A percentile compares a stretch with the other conserved stretches of the same genome.
phyloP scores from a whole-genome alignment of 2,113 vertebrate species.

The Podarcis cretensis region DNA sequence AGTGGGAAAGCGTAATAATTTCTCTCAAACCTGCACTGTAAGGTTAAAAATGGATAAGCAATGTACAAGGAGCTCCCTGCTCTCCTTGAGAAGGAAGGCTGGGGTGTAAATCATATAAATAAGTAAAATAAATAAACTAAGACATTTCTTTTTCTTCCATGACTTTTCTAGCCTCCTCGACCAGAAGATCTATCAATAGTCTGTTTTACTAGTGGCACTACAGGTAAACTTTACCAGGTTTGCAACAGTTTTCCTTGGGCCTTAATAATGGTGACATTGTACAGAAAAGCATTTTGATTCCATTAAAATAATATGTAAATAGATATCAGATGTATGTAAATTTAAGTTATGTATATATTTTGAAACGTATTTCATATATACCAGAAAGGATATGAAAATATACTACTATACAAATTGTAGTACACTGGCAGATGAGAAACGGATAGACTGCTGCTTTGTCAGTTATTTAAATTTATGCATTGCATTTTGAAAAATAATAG shows the following conservation, averaged over 20 bases:
- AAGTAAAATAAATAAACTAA: not conserved
- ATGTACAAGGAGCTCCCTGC: not conserved
- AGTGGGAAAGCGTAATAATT: not conserved
- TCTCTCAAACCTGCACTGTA: not conserved
- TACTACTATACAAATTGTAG: not conserved
- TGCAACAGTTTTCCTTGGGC: not conserved
- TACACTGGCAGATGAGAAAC: not conserved
- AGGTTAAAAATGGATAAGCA: not conserved
- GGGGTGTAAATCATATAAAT: too few relatives aligned
- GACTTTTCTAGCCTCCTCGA: slow-evolving; percentile 82
- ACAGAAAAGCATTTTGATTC: not conserved
- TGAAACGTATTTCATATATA: not conserved
- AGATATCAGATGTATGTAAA: not conserved
- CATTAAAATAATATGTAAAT: slow-evolving; percentile 2
- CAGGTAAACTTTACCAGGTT: slow-evolving; percentile 78
- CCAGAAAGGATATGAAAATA: not conserved
- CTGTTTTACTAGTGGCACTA: slow-evolving; percentile 95
- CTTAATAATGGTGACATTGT: not conserved
- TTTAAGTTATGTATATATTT: not conserved
- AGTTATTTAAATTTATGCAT: not conserved
- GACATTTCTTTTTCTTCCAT: slow-evolving; percentile 22
- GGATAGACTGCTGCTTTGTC: not conserved
- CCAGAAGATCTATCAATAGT: slow-evolving; percentile 94
- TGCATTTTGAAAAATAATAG: not conserved
- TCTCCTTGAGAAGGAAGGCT: too few relatives aligned